phyloP scores from a whole-genome alignment of 2,797 vertebrate genomes.

The Mus caroli region DNA sequence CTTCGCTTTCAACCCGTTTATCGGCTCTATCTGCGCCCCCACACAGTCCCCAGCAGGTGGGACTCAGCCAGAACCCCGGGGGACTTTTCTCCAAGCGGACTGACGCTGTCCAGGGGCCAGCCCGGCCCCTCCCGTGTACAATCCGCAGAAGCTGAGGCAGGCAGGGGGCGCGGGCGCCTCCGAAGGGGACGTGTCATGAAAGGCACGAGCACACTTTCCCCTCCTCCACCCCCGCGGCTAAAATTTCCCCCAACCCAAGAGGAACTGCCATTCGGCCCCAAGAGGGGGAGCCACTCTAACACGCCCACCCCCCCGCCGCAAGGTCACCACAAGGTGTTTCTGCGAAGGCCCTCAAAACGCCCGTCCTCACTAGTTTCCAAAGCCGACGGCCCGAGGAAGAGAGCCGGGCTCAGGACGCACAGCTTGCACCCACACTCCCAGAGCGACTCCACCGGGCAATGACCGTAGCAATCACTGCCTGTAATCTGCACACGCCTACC shows the following conservation, averaged over 20 bases:
- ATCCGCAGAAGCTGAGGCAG: slow-evolving; percentile 77
- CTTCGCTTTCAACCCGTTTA: slow-evolving; percentile 59
- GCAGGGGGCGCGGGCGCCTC: slow-evolving; percentile 77
- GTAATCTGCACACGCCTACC: neutral
- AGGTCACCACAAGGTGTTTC: slow-evolving; percentile 56
- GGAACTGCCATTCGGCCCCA: slow-evolving; percentile 1
- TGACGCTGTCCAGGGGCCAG: slow-evolving; percentile 59
- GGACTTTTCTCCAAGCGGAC: slow-evolving; percentile 58
- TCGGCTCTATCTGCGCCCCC: slow-evolving; percentile 67
- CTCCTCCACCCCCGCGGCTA: slow-evolving; percentile 12
- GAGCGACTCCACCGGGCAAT: neutral
- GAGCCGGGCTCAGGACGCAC: neutral
- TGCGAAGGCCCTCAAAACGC: neutral
- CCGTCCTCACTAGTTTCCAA: slow-evolving; percentile 44
- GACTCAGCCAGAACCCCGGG: slow-evolving; percentile 78
- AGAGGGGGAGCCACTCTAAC: neutral
- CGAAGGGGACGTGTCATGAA: slow-evolving; percentile 83
- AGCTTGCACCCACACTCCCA: neutral
- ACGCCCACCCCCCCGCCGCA: neutral
- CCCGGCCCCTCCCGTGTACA: slow-evolving; percentile 54
- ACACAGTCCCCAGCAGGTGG: slow-evolving; percentile 84
- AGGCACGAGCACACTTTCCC: slow-evolving; percentile 79
- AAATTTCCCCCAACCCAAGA: slow-evolving; percentile 50
- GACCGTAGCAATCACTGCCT: neutral
- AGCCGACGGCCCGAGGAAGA: neutral